Conservation (phyloP, 2,797 vertebrate genomes). For the Macroramphosus scolopax region DNA sequence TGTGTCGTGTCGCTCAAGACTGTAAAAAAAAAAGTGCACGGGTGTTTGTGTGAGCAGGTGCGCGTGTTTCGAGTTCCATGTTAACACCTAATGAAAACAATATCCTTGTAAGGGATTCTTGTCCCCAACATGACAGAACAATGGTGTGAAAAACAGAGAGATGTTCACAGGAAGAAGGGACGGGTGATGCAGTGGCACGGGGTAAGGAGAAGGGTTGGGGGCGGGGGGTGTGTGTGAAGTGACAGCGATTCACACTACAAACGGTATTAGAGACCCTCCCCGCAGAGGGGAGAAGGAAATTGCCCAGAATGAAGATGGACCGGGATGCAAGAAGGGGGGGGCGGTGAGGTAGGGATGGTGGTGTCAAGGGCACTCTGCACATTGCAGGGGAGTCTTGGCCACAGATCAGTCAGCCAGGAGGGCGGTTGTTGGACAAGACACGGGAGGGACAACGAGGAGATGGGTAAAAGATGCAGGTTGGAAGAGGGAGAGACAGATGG, state of each 20-base stretch:
- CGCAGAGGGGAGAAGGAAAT: constrained; percentile 56
- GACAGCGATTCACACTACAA: constrained; percentile 64
- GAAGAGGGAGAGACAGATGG: constrained; percentile 61
- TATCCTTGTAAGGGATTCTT: constrained; percentile 40
- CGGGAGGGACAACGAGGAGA: constrained; percentile 27
- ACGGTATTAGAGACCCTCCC: constrained; percentile 43
- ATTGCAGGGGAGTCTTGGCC: constrained; percentile 47
- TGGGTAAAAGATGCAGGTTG: constrained; percentile 38
- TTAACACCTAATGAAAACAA: constrained; percentile 41
- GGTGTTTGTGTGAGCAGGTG: not conserved
- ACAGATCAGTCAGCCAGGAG: constrained; percentile 53
- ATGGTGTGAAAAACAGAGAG: constrained; percentile 33
- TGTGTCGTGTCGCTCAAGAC: constrained; percentile 43
- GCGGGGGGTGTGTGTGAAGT: constrained; percentile 17
- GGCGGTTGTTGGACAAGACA: constrained; percentile 50
- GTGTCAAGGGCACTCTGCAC: constrained; percentile 20
- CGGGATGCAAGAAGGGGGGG: constrained; percentile 8
- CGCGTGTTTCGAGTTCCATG: constrained; percentile 26
- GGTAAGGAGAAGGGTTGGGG: constrained; percentile 1
- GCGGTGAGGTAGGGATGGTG: constrained; percentile 19
- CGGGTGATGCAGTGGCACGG: constrained; percentile 3
- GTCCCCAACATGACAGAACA: constrained; percentile 25
- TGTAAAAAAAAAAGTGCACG: constrained; percentile 1
- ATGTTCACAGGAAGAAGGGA: constrained; percentile 5
- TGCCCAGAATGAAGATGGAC: constrained; percentile 66